Conservation (phyloP, 2,888 invertebrate genomes). For the Timandra comae region DNA sequence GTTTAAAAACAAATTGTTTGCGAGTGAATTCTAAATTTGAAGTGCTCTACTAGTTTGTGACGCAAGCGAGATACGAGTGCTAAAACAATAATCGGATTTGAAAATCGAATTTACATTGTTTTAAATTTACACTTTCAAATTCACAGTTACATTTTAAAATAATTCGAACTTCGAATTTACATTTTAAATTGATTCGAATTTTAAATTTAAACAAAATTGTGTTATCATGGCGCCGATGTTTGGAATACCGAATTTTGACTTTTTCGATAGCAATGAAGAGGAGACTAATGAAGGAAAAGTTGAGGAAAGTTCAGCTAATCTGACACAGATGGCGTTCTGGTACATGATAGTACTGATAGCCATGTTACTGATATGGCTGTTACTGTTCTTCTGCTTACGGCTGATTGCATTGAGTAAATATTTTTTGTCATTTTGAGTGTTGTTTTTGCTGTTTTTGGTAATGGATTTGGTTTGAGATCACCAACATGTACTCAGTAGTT, state of each 20-base stretch:
- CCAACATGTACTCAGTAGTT: too few species aligned
- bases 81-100: too few species aligned
- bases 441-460: too few species aligned
- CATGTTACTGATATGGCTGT: slow-evolving; percentile 53
- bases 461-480: too few species aligned
- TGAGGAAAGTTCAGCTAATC: slow-evolving; percentile 22
- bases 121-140: too few species aligned
- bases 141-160: background rate
- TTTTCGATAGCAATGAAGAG: slow-evolving; percentile 20
- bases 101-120: too few species aligned
- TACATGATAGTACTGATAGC: slow-evolving; percentile 49
- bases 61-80: slow-evolving; percentile 26
- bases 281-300: slow-evolving; percentile 16
- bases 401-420: slow-evolving; percentile 46
- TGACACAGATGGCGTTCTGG: slow-evolving; percentile 54
- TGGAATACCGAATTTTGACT: slow-evolving; percentile 40
- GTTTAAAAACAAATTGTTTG: slow-evolving; percentile 37
- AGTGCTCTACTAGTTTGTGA: slow-evolving; percentile 30
- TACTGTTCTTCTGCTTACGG: slow-evolving; percentile 55
- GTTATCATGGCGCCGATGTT: slow-evolving; percentile 48
- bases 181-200: too few species aligned
- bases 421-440: too few species aligned
- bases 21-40: slow-evolving; percentile 26
- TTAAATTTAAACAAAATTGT: too few species aligned
- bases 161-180: background rate